Conservation (phyloP, 2,888 invertebrate genomes). For the Linnaemya vulpina region DNA sequence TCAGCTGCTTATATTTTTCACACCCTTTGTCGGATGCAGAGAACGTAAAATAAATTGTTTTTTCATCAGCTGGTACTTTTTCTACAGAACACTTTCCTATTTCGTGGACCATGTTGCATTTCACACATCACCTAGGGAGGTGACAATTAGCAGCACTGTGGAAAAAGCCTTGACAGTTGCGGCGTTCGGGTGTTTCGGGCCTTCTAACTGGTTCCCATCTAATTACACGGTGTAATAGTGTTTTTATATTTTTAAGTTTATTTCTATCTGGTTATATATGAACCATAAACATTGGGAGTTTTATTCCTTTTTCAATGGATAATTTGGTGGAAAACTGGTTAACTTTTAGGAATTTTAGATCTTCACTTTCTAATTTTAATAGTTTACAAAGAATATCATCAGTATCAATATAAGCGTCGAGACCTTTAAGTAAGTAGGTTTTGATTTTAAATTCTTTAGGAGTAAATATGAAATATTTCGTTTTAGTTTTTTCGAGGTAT, state of each 20-base stretch:
- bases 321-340: neutral
- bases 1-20: too few species aligned
- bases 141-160: too few species aligned
- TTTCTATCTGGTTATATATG: neutral
- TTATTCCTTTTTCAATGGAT: too few species aligned
- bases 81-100: constrained; percentile 2
- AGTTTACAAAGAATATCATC: too few species aligned
- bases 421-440: too few species aligned
- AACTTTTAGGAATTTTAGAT: constrained; percentile 16
- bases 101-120: constrained; percentile 16
- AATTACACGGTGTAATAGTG: too few species aligned
- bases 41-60: too few species aligned
- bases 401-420: too few species aligned
- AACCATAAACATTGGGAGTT: neutral
- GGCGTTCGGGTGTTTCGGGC: constrained; percentile 25
- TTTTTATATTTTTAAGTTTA: constrained; percentile 20
- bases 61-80: too few species aligned
- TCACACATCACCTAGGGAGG: constrained; percentile 10
- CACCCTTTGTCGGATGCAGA: too few species aligned
- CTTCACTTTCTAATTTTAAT: constrained; percentile 7
- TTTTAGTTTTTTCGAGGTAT: neutral
- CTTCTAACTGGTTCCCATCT: constrained; percentile 13
- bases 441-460: neutral
- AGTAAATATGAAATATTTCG: neutral
- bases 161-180: too few species aligned